A percentile compares a stretch with the other conserved stretches of the same genome.
These are phyloP conservation scores for Ophioderma brevispina DNA, from an alignment of 35 echinoderm and acorn worm genomes.

Conservation along the genomic window DNA sequence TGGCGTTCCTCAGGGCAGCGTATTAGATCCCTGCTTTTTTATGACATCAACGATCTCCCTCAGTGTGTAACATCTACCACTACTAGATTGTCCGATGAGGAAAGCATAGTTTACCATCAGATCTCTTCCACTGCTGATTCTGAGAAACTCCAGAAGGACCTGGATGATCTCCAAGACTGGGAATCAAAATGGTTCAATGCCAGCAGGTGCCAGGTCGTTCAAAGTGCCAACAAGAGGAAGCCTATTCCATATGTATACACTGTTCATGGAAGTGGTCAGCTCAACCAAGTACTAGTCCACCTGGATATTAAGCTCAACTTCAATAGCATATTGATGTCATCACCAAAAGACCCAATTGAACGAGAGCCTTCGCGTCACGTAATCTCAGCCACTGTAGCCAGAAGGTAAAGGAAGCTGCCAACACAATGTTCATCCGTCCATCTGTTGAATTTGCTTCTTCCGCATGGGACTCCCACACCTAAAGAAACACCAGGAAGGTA, in stretches of 20 bases:
- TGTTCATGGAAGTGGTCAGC: conserved; percentile 15
- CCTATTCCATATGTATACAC: neutral
- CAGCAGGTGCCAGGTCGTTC: conserved; percentile 21
- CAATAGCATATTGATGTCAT: neutral
- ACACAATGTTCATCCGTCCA: conserved; percentile 19
- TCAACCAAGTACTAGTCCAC: conserved; percentile 26
- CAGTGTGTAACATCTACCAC: neutral
- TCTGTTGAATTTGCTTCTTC: conserved; percentile 24
- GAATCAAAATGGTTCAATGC: conserved; percentile 31
- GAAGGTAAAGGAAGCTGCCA: neutral
- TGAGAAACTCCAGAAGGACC: conserved; percentile 10
- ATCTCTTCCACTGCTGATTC: conserved; percentile 9
- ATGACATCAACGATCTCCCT: conserved; percentile 41
- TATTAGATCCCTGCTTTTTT: conserved; percentile 23
- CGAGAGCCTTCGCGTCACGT: neutral
- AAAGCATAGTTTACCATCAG: conserved; percentile 25
- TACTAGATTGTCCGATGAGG: conserved; percentile 13
- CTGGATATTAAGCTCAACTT: neutral
- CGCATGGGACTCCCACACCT: conserved; percentile 36
- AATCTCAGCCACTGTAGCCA: neutral
- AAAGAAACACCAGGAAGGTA: conserved; percentile 21
- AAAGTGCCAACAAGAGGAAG: conserved; percentile 37
- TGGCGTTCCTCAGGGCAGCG: conserved; percentile 48
- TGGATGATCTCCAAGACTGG: conserved; percentile 15
- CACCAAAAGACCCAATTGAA: neutral